phyloP scores from a whole-genome alignment of 2,888 invertebrate genomes.

The Macrophya alboannulata region DNA sequence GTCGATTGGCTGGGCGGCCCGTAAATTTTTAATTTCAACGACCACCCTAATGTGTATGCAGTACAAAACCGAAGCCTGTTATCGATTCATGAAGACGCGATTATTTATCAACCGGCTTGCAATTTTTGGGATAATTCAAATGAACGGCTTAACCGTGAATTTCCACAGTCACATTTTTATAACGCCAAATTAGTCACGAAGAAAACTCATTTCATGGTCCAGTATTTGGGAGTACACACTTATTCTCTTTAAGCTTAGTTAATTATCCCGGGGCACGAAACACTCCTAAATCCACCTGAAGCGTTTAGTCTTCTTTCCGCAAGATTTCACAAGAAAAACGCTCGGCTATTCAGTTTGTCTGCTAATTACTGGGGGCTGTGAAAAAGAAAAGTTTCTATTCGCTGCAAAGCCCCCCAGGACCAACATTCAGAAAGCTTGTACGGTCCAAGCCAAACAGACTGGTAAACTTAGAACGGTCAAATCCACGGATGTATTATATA shows the following conservation, averaged over 20 bases:
- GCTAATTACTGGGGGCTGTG: background rate
- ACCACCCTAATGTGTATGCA: no score
- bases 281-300: background rate
- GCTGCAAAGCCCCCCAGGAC: background rate
- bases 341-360: constrained; percentile 22
- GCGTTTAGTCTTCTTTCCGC: background rate
- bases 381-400: background rate
- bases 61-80: background rate
- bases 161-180: background rate
- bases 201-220: background rate
- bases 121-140: background rate
- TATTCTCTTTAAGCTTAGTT: constrained; percentile 19
- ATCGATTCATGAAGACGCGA: background rate
- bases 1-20: no score
- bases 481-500: background rate
- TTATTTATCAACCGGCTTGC: background rate
- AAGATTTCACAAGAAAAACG: constrained; percentile 18
- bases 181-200: background rate
- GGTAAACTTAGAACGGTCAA: background rate
- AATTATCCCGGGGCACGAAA: background rate
- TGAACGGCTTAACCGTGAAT: background rate
- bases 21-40: no score
- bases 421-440: background rate
- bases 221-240: background rate
- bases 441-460: background rate